These are phyloP conservation scores for Synanthedon vespiformis DNA, from an alignment of 2,888 invertebrate genomes.

Conservation along the genomic window DNA sequence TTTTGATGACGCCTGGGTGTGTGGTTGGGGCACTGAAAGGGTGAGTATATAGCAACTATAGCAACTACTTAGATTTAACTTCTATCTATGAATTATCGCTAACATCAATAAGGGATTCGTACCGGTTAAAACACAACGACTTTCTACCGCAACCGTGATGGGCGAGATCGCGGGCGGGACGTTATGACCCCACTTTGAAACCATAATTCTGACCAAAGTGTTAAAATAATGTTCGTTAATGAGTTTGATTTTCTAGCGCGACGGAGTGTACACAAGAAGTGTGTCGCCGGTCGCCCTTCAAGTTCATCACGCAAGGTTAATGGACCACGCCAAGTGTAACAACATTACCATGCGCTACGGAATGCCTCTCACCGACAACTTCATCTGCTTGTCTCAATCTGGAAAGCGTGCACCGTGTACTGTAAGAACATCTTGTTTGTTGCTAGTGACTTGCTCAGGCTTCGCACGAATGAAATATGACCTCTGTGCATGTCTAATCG, in stretches of 20 bases:
- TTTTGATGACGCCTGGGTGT: conserved; percentile 53
- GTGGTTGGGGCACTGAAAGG: conserved; percentile 51
- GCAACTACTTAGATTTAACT: too few species aligned
- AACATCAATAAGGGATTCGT: too few species aligned
- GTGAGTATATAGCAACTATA: conserved; percentile 17
- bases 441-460: too few species aligned
- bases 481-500: too few species aligned
- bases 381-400: conserved; percentile 44
- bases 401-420: conserved; percentile 50
- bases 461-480: too few species aligned
- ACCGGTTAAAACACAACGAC: too few species aligned
- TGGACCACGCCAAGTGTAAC: conserved; percentile 37
- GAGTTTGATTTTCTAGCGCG: conserved; percentile 43
- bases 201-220: too few species aligned
- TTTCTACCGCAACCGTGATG: too few species aligned
- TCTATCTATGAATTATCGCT: too few species aligned
- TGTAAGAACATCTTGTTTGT: conserved; percentile 20
- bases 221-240: too few species aligned
- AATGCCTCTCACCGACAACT: conserved; percentile 37
- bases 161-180: too few species aligned
- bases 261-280: conserved; percentile 32
- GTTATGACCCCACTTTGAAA: too few species aligned
- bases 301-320: conserved; percentile 34
- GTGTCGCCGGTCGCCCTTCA: conserved; percentile 22
- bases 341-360: conserved; percentile 47